Base-by-base conservation (phyloP, 2,888 invertebrate genomes). In the Lacanobia oleracea region DNA sequence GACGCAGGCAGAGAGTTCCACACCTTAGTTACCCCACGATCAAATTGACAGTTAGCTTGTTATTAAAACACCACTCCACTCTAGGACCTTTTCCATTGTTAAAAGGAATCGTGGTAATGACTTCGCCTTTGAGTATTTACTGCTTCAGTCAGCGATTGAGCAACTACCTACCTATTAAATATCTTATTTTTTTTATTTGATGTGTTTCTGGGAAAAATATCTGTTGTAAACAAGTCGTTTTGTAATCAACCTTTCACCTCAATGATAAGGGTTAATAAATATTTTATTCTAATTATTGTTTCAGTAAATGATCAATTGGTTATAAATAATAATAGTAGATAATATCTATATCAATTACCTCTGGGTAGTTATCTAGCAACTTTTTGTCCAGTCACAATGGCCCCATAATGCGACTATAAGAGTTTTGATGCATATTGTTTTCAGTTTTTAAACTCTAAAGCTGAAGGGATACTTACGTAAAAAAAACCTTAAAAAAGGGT, bases 201-300 rank as follows among this genome's bases (percentile, higher is more conserved):
- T 37, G 3, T 59, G 16, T 60, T 40, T 33, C 60, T 61, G 10
- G 37, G 18, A 50, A 74, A 48, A 59, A 53, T 50, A 61, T 23
- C 18, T 62, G 69, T 37, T 37, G 50, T 68, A 45, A 75, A 43
- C 67, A 67, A 51, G 54, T 12, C 40, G 53, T 51, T 75, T 51
- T 72, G 53, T 64, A 50, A 60, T 18, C 27, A 50, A 67, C 78
- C 78, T 77, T 59, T 72, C 45, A 57, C 76, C 72, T 66, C 27
- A 16, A 57, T 18, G 65, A 77, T 77, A 77, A 62, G 27, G 37
- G 9, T 45, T 53, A 27, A 4, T 51, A 12, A 27, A n/a, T 6
- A 43, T 53, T n/a, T 16, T 27, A 45, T 48, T 48, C 48, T 48
- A 7, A 48, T 18, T 7, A 18, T 48, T 48, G 48, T 48, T 8